Evolutionary conservation across 2,888 invertebrate species (phyloP), one percentile per base, ranked within the genome.

Genomic region (Stenoptilia bipunctidactyla): DNA sequence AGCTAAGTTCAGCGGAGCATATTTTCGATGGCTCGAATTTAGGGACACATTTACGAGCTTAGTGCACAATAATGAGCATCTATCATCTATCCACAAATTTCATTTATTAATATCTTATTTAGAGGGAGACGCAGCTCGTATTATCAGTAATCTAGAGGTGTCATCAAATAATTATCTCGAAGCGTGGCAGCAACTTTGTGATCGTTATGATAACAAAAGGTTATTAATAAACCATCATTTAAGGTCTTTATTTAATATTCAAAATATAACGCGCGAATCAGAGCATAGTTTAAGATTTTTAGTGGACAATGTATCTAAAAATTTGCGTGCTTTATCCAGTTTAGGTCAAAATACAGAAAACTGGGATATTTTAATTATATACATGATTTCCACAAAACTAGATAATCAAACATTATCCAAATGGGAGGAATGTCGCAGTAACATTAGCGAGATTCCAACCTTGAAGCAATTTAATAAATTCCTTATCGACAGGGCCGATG

Each of bases 291-390:
- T 51, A n/a, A 38, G 48, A 10, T 47, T 41, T 34, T 38, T 48
- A 34, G 41, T 49, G 6, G 51, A 52, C 34, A 43, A 50, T 12
- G 40, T 50, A 0, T 42, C 44, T 10, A 52, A 50, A 40, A 49
- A 52, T 20, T 33, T 52, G 27, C 46, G 50, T 1, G 48, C 52
- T 1, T 33, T 52, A n/a, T 6, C 38, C 12, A 47, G 39, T 30
- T 30, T 52, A 30, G 48, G 48, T 10, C 41, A 45, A 25, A 40
- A 45, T 1, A 49, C 49, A 10, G 46, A 47, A 8, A 30, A 46
- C 1, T 49, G 49, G 48, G 49, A 49, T 44, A 48, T 36, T 13
- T 34, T 34, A 34, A 34, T 34, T 5, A 34, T 34, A 34, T 45
- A 39, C 37, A 41, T 46, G 34, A 2, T 48, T 6, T 43, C 45